Conservation (phyloP, 2,888 invertebrate species). For the Serrognathus titanus region DNA sequence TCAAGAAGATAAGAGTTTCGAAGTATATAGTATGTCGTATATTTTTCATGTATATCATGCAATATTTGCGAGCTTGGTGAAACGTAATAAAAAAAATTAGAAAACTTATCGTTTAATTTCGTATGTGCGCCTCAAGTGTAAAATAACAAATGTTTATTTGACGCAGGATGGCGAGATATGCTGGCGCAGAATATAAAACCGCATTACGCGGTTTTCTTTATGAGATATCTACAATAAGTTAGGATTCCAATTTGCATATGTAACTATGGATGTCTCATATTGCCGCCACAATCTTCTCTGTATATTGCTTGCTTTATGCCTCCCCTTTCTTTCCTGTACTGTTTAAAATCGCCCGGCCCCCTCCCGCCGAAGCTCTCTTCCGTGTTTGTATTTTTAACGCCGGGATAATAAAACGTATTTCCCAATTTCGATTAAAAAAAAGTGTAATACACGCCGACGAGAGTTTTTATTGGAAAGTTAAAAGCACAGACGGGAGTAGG, state of each 20-base stretch:
- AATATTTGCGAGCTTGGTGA: too few species aligned
- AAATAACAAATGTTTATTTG: constrained; percentile 32
- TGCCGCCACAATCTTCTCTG: constrained; percentile 15
- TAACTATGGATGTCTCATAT: constrained; percentile 41
- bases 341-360: not conserved
- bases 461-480: not conserved
- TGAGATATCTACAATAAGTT: constrained; percentile 43
- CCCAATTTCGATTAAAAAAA: too few species aligned
- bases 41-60: too few species aligned
- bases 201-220: constrained; percentile 27
- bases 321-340: not conserved
- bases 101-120: too few species aligned
- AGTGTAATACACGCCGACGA: too few species aligned
- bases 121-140: constrained; percentile 19
- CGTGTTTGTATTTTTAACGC: too few species aligned
- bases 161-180: constrained; percentile 25
- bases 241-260: constrained; percentile 50
- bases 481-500: not conserved
- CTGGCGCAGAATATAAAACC: constrained; percentile 27
- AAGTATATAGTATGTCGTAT: too few species aligned
- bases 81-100: too few species aligned
- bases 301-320: constrained; percentile 10
- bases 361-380: too few species aligned
- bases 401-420: too few species aligned
- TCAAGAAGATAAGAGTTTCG: too few species aligned